These are phyloP conservation scores for Hydrozoanthus gracilis DNA, from an alignment of 92 coral and sea anemone species.

Conservation along the genomic window DNA sequence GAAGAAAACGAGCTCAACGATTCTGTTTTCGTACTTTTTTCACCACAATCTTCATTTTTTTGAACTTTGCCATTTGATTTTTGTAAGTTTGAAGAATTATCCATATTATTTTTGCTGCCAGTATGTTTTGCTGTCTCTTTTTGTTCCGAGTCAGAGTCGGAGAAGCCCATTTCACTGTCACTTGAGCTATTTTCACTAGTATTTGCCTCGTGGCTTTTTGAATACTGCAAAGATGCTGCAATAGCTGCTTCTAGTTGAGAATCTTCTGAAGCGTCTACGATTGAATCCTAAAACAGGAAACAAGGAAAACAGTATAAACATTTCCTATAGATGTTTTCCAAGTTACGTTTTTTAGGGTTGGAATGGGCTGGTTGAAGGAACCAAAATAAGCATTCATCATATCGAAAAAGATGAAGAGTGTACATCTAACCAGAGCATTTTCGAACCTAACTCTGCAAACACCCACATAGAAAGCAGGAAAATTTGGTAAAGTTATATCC, in stretches of 20 bases:
- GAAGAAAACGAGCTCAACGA: conserved; percentile 7
- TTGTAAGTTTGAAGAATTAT: neutral
- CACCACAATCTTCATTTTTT: neutral
- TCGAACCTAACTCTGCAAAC: no score
- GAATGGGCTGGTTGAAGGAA: no score
- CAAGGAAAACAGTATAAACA: neutral
- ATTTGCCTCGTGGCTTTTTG: conserved; percentile 65
- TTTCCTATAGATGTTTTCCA: no score
- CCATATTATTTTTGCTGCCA: conserved; percentile 8
- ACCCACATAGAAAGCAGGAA: no score
- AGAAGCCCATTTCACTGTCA: conserved; percentile 81
- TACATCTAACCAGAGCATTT: no score
- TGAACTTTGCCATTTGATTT: neutral
- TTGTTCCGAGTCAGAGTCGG: conserved; percentile 86
- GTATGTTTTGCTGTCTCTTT: conserved; percentile 61
- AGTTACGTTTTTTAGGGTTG: neutral
- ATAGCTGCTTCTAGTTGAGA: conserved; percentile 98
- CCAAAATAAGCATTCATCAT: no score
- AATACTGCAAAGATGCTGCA: conserved; percentile 88
- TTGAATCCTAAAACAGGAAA: conserved; percentile 70
- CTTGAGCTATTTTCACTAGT: conserved; percentile 65
- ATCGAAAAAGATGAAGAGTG: no score
- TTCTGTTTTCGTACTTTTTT: conserved; percentile 9
- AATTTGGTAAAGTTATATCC: no score
- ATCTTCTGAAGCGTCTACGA: conserved; percentile 98